Evolutionary conservation across 2,113 vertebrate species (phyloP).

Genomic region (Apteryx owenii): DNA sequence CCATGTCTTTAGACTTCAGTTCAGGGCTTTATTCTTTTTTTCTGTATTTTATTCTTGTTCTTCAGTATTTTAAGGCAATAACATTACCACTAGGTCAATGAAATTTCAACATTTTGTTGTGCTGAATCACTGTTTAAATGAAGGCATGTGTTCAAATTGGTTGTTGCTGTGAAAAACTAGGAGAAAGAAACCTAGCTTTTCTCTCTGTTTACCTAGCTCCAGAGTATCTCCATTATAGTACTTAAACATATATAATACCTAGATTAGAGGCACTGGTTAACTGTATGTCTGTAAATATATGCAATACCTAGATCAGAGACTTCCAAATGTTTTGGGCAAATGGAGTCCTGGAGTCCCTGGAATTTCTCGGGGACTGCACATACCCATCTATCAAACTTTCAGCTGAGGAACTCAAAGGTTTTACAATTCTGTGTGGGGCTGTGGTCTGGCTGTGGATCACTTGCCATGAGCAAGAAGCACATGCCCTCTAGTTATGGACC

Average conservation of each 20-base stretch:
- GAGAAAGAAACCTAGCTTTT: background rate
- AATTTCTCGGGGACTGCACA: background rate
- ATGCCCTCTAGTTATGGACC: background rate
- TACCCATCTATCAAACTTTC: accelerated
- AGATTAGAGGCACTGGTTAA: background rate
- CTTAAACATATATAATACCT: background rate
- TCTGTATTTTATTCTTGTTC: background rate
- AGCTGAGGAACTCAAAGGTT: background rate
- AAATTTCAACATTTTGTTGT: background rate
- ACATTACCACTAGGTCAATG: background rate
- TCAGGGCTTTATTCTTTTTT: background rate
- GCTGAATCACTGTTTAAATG: background rate
- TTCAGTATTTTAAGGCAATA: background rate
- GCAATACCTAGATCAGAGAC: background rate
- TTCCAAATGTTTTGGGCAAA: background rate
- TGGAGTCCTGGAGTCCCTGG: background rate
- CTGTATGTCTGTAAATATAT: background rate
- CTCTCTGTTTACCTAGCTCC: background rate
- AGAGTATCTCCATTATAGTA: background rate
- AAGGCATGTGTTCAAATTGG: background rate
- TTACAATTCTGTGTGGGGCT: background rate
- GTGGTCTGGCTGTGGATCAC: background rate
- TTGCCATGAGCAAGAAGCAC: background rate
- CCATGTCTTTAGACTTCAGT: background rate
- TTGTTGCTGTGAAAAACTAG: background rate